Conservation (phyloP, 2,113 vertebrate species). For the Eurypyga helias region DNA sequence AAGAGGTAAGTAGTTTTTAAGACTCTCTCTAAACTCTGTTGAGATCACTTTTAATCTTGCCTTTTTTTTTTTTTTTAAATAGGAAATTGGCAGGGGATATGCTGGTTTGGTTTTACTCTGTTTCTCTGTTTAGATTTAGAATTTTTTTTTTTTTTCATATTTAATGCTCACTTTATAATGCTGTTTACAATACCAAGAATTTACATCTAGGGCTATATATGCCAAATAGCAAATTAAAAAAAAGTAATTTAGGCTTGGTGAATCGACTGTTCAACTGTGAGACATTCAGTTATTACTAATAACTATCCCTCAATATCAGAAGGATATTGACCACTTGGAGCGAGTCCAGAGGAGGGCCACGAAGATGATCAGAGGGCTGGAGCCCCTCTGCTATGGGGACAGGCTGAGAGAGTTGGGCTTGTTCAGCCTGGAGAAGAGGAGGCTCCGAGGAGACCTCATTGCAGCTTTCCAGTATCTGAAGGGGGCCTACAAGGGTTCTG, state of each 20-base stretch:
- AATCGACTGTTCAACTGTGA: not conserved
- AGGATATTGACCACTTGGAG: too few relatives aligned
- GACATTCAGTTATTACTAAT: not conserved
- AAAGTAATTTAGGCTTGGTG: not conserved
- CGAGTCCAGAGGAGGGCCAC: too few relatives aligned
- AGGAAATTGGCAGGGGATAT: not conserved
- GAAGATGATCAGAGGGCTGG: too few relatives aligned
- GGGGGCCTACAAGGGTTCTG: too few relatives aligned
- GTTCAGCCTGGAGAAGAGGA: too few relatives aligned
- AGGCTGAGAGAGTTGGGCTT: too few relatives aligned
- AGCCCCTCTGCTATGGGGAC: too few relatives aligned
- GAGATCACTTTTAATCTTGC: not conserved
- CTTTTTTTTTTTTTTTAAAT: not conserved
- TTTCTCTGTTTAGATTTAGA: not conserved
- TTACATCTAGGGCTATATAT: not conserved
- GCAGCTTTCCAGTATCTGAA: too few relatives aligned
- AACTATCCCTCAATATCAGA: too few relatives aligned
- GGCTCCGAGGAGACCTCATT: too few relatives aligned
- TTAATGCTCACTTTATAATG: not conserved
- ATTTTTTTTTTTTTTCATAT: not conserved
- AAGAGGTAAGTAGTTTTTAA: not conserved
- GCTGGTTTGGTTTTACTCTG: not conserved
- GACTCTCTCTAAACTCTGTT: not conserved
- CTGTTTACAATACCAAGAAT: not conserved
- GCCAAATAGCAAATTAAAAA: not conserved